Percentiles rank a stretch among this genome's conserved stretches.
Evolutionary conservation across 2,888 invertebrate species (phyloP).

Genomic region (Hyposoter didymator): DNA sequence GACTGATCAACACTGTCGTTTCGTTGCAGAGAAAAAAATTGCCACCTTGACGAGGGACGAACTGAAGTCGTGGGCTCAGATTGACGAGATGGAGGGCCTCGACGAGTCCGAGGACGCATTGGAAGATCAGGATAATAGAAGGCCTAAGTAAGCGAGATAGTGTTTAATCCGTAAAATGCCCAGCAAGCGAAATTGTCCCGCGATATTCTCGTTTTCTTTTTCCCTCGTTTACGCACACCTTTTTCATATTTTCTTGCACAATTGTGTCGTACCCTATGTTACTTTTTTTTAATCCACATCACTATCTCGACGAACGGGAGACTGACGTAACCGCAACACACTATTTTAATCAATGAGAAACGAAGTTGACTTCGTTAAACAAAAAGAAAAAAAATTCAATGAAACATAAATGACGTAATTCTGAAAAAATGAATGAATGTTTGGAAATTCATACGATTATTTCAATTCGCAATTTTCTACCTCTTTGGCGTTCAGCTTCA

Average conservation of each 20-base stretch:
- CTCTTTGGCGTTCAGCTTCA: slow-evolving; percentile 59
- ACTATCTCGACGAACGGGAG: slow-evolving; percentile 48
- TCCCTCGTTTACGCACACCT: slow-evolving; percentile 40
- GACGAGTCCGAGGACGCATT: slow-evolving; percentile 82
- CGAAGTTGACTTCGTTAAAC: slow-evolving; percentile 14
- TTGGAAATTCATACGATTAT: slow-evolving; percentile 34
- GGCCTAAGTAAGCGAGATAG: slow-evolving; percentile 81
- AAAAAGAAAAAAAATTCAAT: neutral
- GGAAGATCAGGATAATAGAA: slow-evolving; percentile 81
- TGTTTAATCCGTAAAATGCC: slow-evolving; percentile 60
- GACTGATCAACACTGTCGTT: neutral
- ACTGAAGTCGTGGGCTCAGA: slow-evolving; percentile 85
- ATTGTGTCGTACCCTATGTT: slow-evolving; percentile 36
- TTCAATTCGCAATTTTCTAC: slow-evolving; percentile 53
- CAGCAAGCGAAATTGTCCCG: slow-evolving; percentile 56
- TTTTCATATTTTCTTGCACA: slow-evolving; percentile 51
- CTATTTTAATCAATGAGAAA: slow-evolving; percentile 4
- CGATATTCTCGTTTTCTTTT: slow-evolving; percentile 36
- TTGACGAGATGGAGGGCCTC: slow-evolving; percentile 86
- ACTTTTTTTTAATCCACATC: slow-evolving; percentile 22
- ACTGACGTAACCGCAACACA: slow-evolving; percentile 53
- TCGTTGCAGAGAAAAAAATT: slow-evolving; percentile 90
- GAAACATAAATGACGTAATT: slow-evolving; percentile 22
- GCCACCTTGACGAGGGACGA: slow-evolving; percentile 90
- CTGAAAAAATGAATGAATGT: slow-evolving; percentile 25